phyloP scores from a whole-genome alignment of 1,140 invertebrate species.

The Heliconius congener region DNA sequence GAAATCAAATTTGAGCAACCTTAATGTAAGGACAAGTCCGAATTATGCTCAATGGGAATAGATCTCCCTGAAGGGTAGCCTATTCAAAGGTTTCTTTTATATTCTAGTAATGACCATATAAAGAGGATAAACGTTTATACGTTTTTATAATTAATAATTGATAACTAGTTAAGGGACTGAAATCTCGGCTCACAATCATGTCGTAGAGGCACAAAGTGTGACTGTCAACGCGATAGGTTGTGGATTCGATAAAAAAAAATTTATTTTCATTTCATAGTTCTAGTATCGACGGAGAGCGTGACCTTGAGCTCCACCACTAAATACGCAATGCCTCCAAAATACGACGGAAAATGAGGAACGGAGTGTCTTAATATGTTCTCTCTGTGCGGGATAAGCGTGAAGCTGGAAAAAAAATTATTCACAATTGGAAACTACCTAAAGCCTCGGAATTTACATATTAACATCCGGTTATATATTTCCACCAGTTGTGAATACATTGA shows the following conservation, averaged over 20 bases:
- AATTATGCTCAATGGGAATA: conserved; percentile 40
- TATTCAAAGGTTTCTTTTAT: conserved; percentile 33
- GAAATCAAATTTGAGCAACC: conserved; percentile 63
- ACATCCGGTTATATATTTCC: conserved; percentile 21
- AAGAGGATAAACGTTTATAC: conserved; percentile 28
- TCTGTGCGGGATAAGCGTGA: too few species aligned
- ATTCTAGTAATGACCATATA: background rate
- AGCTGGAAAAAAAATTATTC: background rate
- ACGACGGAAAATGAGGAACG: too few species aligned
- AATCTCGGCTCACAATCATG: background rate
- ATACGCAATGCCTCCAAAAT: too few species aligned
- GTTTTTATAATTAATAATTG: background rate
- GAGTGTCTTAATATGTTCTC: too few species aligned
- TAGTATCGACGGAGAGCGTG: too few species aligned
- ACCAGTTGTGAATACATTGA: conserved; percentile 32
- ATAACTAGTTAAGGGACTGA: background rate
- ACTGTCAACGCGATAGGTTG: too few species aligned
- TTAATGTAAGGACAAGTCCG: conserved; percentile 36
- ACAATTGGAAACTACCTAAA: background rate
- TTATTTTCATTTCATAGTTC: too few species aligned
- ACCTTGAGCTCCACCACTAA: too few species aligned
- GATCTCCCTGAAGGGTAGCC: conserved; percentile 30
- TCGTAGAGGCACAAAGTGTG: too few species aligned
- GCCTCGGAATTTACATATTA: conserved; percentile 20
- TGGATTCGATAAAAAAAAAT: too few species aligned